phyloP scores from a whole-genome alignment of 2,888 invertebrate species.

The Abscondita cerata region DNA sequence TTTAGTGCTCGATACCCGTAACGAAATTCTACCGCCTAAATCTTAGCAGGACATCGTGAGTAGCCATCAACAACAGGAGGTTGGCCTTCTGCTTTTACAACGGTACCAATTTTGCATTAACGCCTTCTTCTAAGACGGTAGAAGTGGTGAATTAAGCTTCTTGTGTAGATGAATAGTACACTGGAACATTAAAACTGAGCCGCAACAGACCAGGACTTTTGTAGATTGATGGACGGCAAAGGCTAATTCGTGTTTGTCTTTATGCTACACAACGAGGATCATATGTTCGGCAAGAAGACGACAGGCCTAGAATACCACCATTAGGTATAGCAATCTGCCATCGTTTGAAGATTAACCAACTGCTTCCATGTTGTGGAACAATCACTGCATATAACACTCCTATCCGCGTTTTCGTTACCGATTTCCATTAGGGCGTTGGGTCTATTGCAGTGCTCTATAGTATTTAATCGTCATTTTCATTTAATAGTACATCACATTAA shows the following conservation, averaged over 20 bases:
- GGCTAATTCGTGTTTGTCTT: conserved; percentile 44
- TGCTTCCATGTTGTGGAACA: conserved; percentile 38
- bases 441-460: not conserved
- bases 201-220: conserved; percentile 35
- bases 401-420: conserved; percentile 6
- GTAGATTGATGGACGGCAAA: not conserved
- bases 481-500: too few relatives aligned
- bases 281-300: conserved; percentile 54
- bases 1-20: conserved; percentile 68
- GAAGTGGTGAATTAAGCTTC: conserved; percentile 56
- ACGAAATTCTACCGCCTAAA: conserved; percentile 50
- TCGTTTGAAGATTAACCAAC: conserved; percentile 43
- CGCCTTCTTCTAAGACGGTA: conserved; percentile 49
- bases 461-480: too few relatives aligned
- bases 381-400: conserved; percentile 34
- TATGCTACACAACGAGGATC: conserved; percentile 57
- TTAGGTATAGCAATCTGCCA: conserved; percentile 53
- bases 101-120: conserved; percentile 68
- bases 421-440: conserved; percentile 6
- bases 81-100: too few relatives aligned
- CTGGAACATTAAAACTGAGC: conserved; percentile 45
- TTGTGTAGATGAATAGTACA: conserved; percentile 54
- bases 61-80: conserved; percentile 64
- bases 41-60: conserved; percentile 57
- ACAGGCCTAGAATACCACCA: conserved; percentile 47